These are phyloP conservation scores for Ladona fulva DNA, from an alignment of 1,140 invertebrate species.

Conservation along the genomic window DNA sequence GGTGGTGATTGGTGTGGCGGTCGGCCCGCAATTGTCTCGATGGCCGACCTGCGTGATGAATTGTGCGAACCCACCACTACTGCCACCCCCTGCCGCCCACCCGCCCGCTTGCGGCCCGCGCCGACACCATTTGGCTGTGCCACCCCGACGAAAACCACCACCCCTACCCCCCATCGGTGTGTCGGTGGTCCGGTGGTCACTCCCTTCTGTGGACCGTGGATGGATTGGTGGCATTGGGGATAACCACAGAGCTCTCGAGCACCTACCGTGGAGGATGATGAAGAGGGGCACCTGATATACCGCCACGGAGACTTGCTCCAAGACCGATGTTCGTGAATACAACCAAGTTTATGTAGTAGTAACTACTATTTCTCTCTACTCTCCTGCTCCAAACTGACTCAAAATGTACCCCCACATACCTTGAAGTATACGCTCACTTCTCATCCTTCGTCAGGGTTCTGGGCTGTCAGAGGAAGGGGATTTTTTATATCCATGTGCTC, in stretches of 20 bases:
- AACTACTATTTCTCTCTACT: conserved; percentile 8
- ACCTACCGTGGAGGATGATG: conserved; percentile 91
- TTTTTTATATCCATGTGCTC: no score
- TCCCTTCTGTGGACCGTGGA: background rate
- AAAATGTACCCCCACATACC: background rate
- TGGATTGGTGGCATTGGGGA: conserved; percentile 24
- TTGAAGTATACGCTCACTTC: no score
- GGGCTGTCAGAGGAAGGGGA: no score
- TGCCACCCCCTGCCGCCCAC: conserved; percentile 21
- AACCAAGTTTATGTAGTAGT: conserved; percentile 16
- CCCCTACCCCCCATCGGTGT: conserved; percentile 22
- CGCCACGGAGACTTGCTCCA: conserved; percentile 94
- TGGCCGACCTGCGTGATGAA: conserved; percentile 6
- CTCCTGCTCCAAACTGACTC: background rate
- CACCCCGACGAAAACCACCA: conserved; percentile 18
- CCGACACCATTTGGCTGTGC: conserved; percentile 27
- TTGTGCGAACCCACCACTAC: background rate
- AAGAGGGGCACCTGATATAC: conserved; percentile 99
- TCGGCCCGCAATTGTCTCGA: background rate
- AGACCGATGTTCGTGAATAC: conserved; percentile 92
- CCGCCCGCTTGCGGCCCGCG: conserved; percentile 23
- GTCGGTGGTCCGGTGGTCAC: background rate
- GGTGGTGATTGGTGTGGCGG: background rate
- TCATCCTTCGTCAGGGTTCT: no score
- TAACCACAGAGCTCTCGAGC: conserved; percentile 59